Evolutionary conservation across 2,797 vertebrate species (phyloP).

Genomic region (Bufotes viridis): DNA sequence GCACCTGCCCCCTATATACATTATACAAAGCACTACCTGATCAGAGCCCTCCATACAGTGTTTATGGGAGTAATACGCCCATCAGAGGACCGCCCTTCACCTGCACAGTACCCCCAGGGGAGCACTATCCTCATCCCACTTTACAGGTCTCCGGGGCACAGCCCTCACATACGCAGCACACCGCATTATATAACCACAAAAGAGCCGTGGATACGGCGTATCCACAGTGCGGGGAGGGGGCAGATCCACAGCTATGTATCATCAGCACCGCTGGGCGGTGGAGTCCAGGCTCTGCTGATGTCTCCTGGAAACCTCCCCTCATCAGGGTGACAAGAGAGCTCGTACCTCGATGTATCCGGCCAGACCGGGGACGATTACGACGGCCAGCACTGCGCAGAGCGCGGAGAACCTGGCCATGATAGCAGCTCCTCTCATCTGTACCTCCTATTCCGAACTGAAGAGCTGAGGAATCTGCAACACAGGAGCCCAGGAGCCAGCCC

Average conservation of each 20-base stretch:
- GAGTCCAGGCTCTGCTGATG: neutral
- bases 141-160: neutral
- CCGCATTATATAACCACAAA: slow-evolving; percentile 7
- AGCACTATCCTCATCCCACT: neutral
- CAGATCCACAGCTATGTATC: neutral
- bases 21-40: too few species aligned
- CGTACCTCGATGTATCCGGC: slow-evolving; percentile 91
- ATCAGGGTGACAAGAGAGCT: neutral
- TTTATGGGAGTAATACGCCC: neutral
- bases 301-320: neutral
- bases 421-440: slow-evolving; percentile 22
- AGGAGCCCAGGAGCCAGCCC: slow-evolving; percentile 14
- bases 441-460: slow-evolving; percentile 1
- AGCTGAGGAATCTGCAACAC: slow-evolving; percentile 67
- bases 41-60: neutral
- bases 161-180: neutral
- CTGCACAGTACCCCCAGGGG: neutral
- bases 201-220: neutral
- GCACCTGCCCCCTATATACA: neutral
- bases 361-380: slow-evolving; percentile 80
- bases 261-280: neutral
- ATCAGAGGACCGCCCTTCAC: neutral
- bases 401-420: slow-evolving; percentile 75
- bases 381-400: slow-evolving; percentile 78
- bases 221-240: neutral